Evolutionary conservation across 2,888 invertebrate species (phyloP), one percentile per base, ranked within the genome.

Genomic region (Troides oblongomaculatus): DNA sequence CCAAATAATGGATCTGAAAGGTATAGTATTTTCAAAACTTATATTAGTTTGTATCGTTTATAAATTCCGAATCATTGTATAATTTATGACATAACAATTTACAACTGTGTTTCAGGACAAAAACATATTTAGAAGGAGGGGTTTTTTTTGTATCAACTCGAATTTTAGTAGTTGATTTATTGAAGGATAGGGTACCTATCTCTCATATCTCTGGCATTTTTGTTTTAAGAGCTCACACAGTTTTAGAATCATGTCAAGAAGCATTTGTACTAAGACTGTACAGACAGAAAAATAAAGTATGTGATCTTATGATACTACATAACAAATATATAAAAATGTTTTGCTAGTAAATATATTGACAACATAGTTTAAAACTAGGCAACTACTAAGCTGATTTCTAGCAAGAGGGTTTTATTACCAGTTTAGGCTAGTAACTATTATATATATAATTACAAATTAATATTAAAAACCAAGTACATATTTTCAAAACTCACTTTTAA

Each of bases 81-180:
- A 10, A 10, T 17, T 50, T 50, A 50, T 50, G 0, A 46, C 2
- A 46, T 25, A 1, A 50, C 50, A 63, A 64, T 25, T 39, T 43
- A 1, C 14, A 46, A 14, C 66, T 23, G 39, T 64, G 8, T 82
- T 85, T 60, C 81, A 97, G 97, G 76, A 95, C 96, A 86, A 94
- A 95, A 67, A 93, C 96, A 58, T 99, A 99, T 87, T 90, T 97
- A 73, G 95, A 97, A 77, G 99, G 99, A 66, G 99, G 99, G 4
- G 95, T 99, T 66, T 95, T 98, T 80, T 99, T 99, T 90, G 95
- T 99, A 53, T 97, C 98, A 4, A 97, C 99, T 12, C 94, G 99
- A 71, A 98, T 99, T 77, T 93, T 99, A 69, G 98, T 99, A 5
- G 98, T 99, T 8, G 99, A 99, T 92, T 93, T 99, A 75, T 92